Base-by-base conservation (phyloP, 2,888 invertebrate species). In the Corythucha ciliata region DNA sequence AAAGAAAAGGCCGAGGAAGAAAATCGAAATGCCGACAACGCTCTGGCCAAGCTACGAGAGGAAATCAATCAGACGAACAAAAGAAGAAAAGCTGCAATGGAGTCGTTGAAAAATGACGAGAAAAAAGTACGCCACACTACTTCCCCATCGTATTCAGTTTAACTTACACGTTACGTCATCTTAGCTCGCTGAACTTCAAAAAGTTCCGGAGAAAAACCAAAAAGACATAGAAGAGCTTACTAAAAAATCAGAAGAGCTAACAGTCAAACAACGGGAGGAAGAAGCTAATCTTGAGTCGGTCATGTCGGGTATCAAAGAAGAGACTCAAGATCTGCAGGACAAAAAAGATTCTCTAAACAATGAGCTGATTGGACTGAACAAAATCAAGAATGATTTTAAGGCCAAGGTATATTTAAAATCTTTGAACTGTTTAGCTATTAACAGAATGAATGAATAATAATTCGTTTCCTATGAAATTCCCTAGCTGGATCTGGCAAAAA, bases 41-140 rank as follows among this genome's bases (percentile, higher is more conserved):
- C 69, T 47, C 64, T 74, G 53, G 66, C 67, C 22, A 69, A 69
- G 27, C 66, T 76, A 12, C 66, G 66, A 59, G 80, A 79, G 1
- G 81, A 82, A 47, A 75, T 79, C 64, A 73, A 76, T 0, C 78
- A 79, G 57, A 73, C 75, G 0, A 87, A 81, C 61, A 82, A 80
- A 60, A 80, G 82, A 58, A 75, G 81, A 56, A 88, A 87, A 65
- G 81, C 83, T 63, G 74, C 83, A 24, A 80, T 81, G 55, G 76
- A 79, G 41, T 72, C 78, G 14, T 66, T 87, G 2, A 79, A 72
- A 56, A 65, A 64, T 36, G 72, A 72, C 59, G 67, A 67, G 57
- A 64, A 66, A 57, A 73, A 71, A 63, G 69, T 64, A 53, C 27
- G 26, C 29, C 29, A 18, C 45, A 40, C 7, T 54, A n/a, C n/a